Base-by-base conservation (phyloP, 2,888 invertebrate species). In the Caenorhabditis becei region DNA sequence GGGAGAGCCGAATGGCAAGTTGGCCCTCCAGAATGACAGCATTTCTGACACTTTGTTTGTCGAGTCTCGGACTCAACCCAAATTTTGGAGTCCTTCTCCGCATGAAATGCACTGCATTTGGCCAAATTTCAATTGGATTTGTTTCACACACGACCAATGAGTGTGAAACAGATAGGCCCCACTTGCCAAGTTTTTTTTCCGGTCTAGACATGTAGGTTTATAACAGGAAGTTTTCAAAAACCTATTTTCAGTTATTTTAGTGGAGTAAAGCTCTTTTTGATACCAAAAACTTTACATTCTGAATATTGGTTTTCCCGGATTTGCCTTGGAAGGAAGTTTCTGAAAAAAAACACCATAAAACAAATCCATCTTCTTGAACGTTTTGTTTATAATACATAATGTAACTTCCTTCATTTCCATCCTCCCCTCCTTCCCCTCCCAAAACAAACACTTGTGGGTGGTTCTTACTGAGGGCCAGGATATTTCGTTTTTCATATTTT, bases 11-110 rank as follows among this genome's bases (percentile, higher is more conserved):
- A 32, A 24, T 11, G 59, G 32, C 61, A 66, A 75, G 66, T 75
- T 75, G 53, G 26, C 24, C 3, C 16, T n/a, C 62, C 65, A 61
- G 54, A 51, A 75, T 66, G 74, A 66, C 74, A 66, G 41, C 71
- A 74, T 59, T 74, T 74, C 59, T 74, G 75, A 75, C 75, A 75
- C 75, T 75, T 75, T 75, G 75, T 75, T 75, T 75, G 66, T 59
- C 75, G 67, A 53, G 32, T 58, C 14, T n/a, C 47, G 28, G 32
- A 32, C 20, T 26, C 51, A 26, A 59, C 28, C 41, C 28, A 70
- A 20, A 49, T 70, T 24, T 20, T 24, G 37, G 28, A 26, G 32
- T 18, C 47, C 44, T 41, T 41, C 41, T 14, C 37, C 10, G 10
- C 49, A 20, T n/a, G 20, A 58, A 35, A 61, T 70, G 53, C 63